Evolutionary conservation across 64 coral and sea anemone species (phyloP).

Genomic region (Montipora sp.): DNA sequence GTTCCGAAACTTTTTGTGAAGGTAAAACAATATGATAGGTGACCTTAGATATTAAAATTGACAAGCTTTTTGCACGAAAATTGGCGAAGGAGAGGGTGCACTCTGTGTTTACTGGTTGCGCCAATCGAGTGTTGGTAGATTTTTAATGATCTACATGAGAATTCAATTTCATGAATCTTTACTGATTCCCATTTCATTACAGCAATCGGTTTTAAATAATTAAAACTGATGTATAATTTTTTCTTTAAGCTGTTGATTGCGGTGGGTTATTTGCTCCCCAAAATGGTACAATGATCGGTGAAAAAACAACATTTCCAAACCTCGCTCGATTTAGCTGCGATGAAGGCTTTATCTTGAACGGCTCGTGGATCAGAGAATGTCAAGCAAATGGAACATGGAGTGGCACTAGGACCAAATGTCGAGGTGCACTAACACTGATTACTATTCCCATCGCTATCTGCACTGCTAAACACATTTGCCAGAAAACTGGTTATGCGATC

Average conservation of each 20-base stretch:
- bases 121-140: too few relatives aligned
- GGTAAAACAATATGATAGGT: background rate
- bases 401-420: background rate
- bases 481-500: too few relatives aligned
- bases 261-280: background rate
- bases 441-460: background rate
- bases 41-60: too few relatives aligned
- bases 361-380: background rate
- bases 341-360: slow-evolving; percentile 23
- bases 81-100: too few relatives aligned
- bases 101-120: too few relatives aligned
- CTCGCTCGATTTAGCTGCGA: background rate
- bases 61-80: too few relatives aligned
- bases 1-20: slow-evolving; percentile 1
- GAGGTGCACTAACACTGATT: background rate
- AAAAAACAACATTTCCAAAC: slow-evolving; percentile 28
- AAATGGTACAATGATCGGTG: slow-evolving; percentile 16
- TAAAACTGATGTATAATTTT: background rate
- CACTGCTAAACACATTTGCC: too few relatives aligned
- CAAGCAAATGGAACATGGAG: slow-evolving; percentile 52
- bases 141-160: too few relatives aligned
- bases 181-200: too few relatives aligned
- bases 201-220: too few relatives aligned
- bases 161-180: too few relatives aligned
- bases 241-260: slow-evolving; percentile 35